These are phyloP conservation scores for Chorisops tibialis DNA, from an alignment of 2,888 invertebrate genomes.

Conservation along the genomic window DNA sequence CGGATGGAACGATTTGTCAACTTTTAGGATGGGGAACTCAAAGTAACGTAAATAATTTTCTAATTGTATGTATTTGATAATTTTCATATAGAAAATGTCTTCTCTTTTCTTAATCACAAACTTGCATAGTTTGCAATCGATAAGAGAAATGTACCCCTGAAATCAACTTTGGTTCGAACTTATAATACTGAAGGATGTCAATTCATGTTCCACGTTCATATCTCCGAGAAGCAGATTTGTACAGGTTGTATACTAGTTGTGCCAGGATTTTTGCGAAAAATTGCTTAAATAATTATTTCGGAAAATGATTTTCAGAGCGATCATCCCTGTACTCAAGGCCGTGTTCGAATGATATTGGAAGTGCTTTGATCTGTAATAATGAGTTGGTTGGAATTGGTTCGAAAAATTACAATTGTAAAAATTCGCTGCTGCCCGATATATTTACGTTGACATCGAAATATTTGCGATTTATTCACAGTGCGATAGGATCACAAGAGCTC, in stretches of 20 bases:
- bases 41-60: not conserved
- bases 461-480: too few species aligned
- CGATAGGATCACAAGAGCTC: too few species aligned
- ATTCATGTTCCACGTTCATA: not conserved
- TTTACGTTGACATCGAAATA: not conserved
- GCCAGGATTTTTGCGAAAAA: too few species aligned
- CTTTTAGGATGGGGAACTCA: not conserved
- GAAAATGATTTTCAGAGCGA: not conserved
- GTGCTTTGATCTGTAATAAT: constrained; percentile 62
- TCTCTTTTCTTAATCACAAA: too few species aligned
- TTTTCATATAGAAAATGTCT: not conserved
- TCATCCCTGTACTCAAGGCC: not conserved
- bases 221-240: not conserved
- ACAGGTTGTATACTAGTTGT: not conserved
- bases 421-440: not conserved
- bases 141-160: not conserved
- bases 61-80: not conserved
- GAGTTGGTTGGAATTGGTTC: constrained; percentile 73
- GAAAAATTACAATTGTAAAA: constrained; percentile 70
- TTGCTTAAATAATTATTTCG: not conserved
- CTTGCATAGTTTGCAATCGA: not conserved
- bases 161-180: not conserved
- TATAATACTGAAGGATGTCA: not conserved
- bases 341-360: constrained; percentile 62
- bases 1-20: not conserved